These are phyloP conservation scores for Vanessa atalanta DNA, from an alignment of 1,140 invertebrate genomes.

Conservation along the genomic window DNA sequence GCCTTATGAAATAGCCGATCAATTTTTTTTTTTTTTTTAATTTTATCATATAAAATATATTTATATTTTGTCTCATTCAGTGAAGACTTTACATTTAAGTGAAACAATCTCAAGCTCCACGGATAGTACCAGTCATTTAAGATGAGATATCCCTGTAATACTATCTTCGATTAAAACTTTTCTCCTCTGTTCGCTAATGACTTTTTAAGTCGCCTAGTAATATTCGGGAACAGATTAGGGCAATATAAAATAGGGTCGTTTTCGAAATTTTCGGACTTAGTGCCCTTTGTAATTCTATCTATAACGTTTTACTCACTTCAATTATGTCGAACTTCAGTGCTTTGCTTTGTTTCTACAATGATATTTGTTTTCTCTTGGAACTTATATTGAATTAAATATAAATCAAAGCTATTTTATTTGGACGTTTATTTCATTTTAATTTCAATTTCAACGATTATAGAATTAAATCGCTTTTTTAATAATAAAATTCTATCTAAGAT, in stretches of 20 bases:
- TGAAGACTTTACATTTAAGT: constrained; percentile 20
- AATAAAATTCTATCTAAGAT: not conserved
- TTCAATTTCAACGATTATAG: not conserved
- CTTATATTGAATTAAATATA: not conserved
- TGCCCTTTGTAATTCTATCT: constrained; percentile 28
- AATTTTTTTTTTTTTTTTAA: too few species aligned
- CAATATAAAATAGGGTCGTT: constrained; percentile 31
- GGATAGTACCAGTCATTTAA: constrained; percentile 30
- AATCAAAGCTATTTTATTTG: not conserved
- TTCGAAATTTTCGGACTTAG: constrained; percentile 26
- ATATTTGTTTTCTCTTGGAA: constrained; percentile 10
- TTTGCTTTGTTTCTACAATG: not conserved
- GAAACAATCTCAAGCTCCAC: constrained; percentile 29
- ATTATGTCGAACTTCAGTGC: constrained; percentile 9
- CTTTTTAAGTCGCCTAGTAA: constrained; percentile 37
- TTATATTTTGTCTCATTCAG: not conserved
- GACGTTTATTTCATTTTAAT: not conserved
- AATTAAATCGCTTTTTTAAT: not conserved
- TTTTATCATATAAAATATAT: too few species aligned
- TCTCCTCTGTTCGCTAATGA: constrained; percentile 39
- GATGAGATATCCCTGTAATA: constrained; percentile 37
- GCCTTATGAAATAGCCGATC: too few species aligned
- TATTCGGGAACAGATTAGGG: constrained; percentile 34
- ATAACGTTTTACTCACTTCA: constrained; percentile 7
- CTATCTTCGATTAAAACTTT: constrained; percentile 43